phyloP scores from a whole-genome alignment of 2,888 invertebrate genomes.

The Adela reaumurella region DNA sequence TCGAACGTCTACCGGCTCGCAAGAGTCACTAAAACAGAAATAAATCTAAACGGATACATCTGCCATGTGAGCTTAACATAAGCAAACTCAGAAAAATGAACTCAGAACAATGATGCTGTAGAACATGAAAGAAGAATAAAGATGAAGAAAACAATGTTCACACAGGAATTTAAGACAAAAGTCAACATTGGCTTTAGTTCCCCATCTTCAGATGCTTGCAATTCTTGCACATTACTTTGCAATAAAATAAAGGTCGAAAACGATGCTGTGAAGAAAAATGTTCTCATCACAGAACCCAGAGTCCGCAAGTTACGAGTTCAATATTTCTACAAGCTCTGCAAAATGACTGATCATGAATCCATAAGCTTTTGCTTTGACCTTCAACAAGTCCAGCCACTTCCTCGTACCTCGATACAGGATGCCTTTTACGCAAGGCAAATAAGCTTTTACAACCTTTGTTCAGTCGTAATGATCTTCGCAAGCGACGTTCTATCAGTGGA shows the following conservation, averaged over 20 bases:
- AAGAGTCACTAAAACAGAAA: constrained; percentile 17
- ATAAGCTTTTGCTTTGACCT: constrained; percentile 16
- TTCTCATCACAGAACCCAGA: constrained; percentile 11
- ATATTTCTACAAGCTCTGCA: constrained; percentile 12
- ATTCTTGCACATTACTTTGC: constrained; percentile 10
- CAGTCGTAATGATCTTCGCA: constrained; percentile 12
- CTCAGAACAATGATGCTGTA: constrained; percentile 16
- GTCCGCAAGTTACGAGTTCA: constrained; percentile 14
- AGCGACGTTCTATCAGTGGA: constrained; percentile 16
- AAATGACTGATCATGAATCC: constrained; percentile 9
- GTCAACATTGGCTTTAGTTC: constrained; percentile 18
- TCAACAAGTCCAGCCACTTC: constrained; percentile 16
- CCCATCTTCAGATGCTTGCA: constrained; percentile 17
- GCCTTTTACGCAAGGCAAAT: constrained; percentile 16
- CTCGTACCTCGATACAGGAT: constrained; percentile 16
- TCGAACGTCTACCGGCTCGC: constrained; percentile 13
- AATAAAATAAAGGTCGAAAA: constrained; percentile 13
- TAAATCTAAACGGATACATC: constrained; percentile 16
- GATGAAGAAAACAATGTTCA: constrained; percentile 12
- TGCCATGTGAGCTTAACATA: constrained; percentile 13
- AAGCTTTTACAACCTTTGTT: constrained; percentile 14
- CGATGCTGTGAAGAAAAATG: constrained; percentile 11
- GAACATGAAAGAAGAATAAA: constrained; percentile 6
- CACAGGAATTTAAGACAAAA: constrained; percentile 12
- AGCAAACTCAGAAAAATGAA: constrained; percentile 15